Conservation (phyloP, 2,113 vertebrate species). For the Recurvirostra avosetta region DNA sequence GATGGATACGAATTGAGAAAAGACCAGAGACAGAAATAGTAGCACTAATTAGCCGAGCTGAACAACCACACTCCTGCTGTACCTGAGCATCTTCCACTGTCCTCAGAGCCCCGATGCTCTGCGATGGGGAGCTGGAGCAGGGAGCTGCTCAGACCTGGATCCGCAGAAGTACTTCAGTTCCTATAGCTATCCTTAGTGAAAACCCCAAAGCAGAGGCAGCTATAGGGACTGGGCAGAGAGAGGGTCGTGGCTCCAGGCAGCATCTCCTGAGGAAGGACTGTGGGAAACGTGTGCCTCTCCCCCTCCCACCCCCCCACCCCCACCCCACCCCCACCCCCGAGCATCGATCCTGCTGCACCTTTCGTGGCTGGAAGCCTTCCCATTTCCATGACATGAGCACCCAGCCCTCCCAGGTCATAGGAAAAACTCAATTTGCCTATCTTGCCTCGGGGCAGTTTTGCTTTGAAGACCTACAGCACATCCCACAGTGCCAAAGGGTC, state of each 20-base stretch:
- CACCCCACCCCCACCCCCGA: too few relatives aligned
- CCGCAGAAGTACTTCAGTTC: neutral
- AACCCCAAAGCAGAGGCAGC: neutral
- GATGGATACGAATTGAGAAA: neutral
- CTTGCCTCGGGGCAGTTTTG: neutral
- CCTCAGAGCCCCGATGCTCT: neutral
- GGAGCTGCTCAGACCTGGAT: neutral
- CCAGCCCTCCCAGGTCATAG: neutral
- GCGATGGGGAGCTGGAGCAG: neutral
- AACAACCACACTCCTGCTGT: neutral
- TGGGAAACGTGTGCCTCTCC: neutral
- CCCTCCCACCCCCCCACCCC: too few relatives aligned
- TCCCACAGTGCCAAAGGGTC: neutral
- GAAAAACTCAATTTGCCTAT: neutral
- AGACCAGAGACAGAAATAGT: slow-evolving; percentile 24
- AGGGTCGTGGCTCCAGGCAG: neutral
- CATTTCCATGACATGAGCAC: neutral
- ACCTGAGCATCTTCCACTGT: neutral
- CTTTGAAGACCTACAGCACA: neutral
- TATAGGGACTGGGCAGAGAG: neutral
- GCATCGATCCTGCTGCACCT: neutral
- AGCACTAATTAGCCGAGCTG: neutral
- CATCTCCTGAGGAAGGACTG: neutral
- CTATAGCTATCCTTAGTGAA: neutral
- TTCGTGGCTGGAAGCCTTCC: neutral